phyloP scores from a whole-genome alignment of 2,888 invertebrate species.

The Amorpha juglandis region DNA sequence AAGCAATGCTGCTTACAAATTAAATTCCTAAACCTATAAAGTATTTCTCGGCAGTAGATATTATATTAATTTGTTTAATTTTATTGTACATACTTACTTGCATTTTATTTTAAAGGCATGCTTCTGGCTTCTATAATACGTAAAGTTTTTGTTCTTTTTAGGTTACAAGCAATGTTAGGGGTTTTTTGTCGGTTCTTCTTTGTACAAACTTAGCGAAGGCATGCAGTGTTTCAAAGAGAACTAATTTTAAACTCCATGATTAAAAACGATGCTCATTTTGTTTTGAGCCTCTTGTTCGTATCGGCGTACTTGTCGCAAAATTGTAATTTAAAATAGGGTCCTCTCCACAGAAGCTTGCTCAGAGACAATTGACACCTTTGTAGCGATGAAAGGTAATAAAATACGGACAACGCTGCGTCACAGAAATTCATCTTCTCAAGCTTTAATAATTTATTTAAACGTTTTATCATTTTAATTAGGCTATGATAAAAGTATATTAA shows the following conservation, averaged over 20 bases:
- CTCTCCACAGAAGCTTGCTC: constrained; percentile 39
- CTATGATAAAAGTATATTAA: background rate
- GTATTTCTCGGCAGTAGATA: constrained; percentile 31
- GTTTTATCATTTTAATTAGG: constrained; percentile 20
- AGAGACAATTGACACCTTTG: constrained; percentile 47
- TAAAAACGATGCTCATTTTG: constrained; percentile 63
- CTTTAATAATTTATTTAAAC: constrained; percentile 5
- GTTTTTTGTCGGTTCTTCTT: constrained; percentile 48
- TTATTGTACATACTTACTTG: background rate
- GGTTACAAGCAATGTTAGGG: constrained; percentile 46
- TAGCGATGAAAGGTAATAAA: constrained; percentile 22
- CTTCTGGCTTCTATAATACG: background rate
- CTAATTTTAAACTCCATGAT: constrained; percentile 66
- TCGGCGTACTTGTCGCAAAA: constrained; percentile 49
- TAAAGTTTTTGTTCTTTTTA: constrained; percentile 40
- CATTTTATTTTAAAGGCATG: background rate
- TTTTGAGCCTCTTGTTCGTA: constrained; percentile 52
- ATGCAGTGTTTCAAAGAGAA: constrained; percentile 55
- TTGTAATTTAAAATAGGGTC: constrained; percentile 54
- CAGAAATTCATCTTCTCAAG: constrained; percentile 12
- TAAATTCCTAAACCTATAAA: constrained; percentile 47
- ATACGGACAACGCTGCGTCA: background rate
- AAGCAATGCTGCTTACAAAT: constrained; percentile 40
- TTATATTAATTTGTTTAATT: constrained; percentile 10
- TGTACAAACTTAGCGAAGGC: constrained; percentile 41